Conservation (phyloP, 2,888 invertebrate species). For the Beris chalybata region DNA sequence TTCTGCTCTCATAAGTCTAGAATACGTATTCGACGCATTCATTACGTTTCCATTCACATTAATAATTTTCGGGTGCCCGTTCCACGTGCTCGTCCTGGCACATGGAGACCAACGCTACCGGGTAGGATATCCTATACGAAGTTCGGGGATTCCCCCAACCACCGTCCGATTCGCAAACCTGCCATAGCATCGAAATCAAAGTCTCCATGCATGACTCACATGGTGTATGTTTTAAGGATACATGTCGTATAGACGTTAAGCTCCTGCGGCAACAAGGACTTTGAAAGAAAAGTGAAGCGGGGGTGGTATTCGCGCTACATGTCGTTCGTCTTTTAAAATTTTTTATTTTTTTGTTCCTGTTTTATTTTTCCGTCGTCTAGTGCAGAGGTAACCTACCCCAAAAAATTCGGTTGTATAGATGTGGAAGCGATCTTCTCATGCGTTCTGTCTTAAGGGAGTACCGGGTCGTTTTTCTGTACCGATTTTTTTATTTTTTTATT, state of each 20-base stretch:
- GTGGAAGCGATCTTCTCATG: slow-evolving; percentile 8
- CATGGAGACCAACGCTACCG: neutral
- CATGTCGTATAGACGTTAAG: slow-evolving; percentile 27
- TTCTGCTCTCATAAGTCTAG: slow-evolving; percentile 20
- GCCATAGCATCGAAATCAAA: slow-evolving; percentile 10
- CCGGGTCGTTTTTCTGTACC: neutral
- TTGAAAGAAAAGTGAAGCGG: neutral
- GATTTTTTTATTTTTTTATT: slow-evolving; percentile 14
- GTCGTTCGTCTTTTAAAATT: slow-evolving; percentile 19
- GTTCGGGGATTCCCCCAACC: neutral
- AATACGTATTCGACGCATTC: slow-evolving; percentile 37
- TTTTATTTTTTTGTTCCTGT: slow-evolving; percentile 29
- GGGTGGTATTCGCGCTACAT: neutral
- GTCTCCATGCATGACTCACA: slow-evolving; percentile 39
- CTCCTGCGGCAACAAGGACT: slow-evolving; percentile 10
- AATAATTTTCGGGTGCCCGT: slow-evolving; percentile 38
- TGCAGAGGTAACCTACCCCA: no score
- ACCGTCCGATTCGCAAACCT: slow-evolving; percentile 6
- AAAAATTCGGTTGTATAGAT: no score
- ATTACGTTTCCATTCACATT: slow-evolving; percentile 39
- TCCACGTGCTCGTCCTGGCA: slow-evolving; percentile 22
- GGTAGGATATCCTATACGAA: no score
- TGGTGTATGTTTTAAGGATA: slow-evolving; percentile 34
- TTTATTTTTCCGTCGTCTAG: slow-evolving; percentile 2
- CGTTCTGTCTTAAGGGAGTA: slow-evolving; percentile 14